Base-by-base conservation (phyloP, 1,140 invertebrate genomes). In the Daktulosphaira vitifoliae region DNA sequence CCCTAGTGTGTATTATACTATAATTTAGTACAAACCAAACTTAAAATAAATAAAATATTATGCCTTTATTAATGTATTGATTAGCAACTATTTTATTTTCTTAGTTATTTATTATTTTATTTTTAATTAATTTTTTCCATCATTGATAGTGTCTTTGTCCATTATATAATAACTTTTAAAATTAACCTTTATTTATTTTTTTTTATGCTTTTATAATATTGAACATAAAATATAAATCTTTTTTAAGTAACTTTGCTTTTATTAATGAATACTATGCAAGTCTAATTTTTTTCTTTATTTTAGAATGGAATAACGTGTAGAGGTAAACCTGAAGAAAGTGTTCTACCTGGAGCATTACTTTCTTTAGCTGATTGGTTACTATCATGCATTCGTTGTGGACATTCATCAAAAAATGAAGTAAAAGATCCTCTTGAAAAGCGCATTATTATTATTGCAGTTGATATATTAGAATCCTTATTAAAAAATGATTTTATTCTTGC, bases 281-380 rank as follows among this genome's bases (percentile, higher is more conserved):
- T 56, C 23, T 23, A 42, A 50, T 39, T 66, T 66, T 18, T 59
- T 42, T 48, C 42, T 54, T 25, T 66, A 20, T 70, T 69, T 23
- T 65, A 75, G 73, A 73, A 76, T 66, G 78, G 78, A 16, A 80
- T 84, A 38, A 84, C 82, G 8, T 83, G 77, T 70, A 81, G 86
- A 56, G 86, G 86, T 13, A 90, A 90, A 75, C 82, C 87, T 26
- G 89, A 92, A 74, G 88, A 92, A 76, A 83, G 86, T 69, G 77
- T 87, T 9, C 71, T 91, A 15, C 84, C 88, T 3, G 81, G 81
- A 50, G 81, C 89, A 46, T 79, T 92, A 8, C 78, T 90, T 11
- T 86, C 86, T 1, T 81, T 89, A 39, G 84, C 87, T 3, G 78
- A 85, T 68, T 92, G 90, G 90, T 76, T 93, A 15, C 74, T 92